These are phyloP conservation scores for Eptesicus fuscus DNA, from an alignment of 2,113 vertebrate genomes.

Conservation along the genomic window DNA sequence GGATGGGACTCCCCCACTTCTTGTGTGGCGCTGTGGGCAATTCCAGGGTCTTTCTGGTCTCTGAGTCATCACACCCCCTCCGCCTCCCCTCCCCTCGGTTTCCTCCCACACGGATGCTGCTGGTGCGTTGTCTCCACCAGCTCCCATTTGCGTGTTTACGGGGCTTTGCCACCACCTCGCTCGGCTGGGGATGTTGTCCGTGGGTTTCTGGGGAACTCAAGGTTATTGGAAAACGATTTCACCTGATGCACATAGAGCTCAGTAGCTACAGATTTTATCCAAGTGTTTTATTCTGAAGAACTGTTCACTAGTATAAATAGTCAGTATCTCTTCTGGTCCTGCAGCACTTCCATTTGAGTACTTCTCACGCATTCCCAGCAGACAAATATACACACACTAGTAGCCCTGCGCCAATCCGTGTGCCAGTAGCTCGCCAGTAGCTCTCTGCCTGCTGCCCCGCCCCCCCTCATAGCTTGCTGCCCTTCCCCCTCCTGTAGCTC, in stretches of 20 bases:
- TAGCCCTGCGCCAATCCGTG: too few species aligned
- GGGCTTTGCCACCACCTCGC: neutral
- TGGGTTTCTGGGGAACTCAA: neutral
- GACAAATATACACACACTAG: neutral
- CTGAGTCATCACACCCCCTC: neutral
- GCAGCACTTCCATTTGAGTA: neutral
- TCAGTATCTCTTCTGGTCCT: conserved; percentile 50
- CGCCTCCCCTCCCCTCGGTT: neutral
- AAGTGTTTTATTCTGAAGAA: neutral
- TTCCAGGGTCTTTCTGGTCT: neutral
- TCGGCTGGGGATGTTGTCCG: neutral
- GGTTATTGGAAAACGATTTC: neutral
- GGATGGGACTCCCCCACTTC: neutral
- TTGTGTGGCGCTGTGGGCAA: neutral
- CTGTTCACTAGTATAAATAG: conserved; percentile 33
- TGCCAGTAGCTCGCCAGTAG: too few species aligned
- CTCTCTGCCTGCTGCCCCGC: too few species aligned
- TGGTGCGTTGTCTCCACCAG: neutral
- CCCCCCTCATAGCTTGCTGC: too few species aligned
- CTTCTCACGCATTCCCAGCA: conserved; percentile 18
- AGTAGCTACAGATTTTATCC: neutral
- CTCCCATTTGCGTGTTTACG: neutral
- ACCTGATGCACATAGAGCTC: neutral
- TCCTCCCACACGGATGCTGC: neutral
- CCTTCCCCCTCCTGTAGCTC: too few species aligned